These are phyloP conservation scores for Gobio occitaniae DNA, from an alignment of 2,797 vertebrate species.

Conservation along the genomic window DNA sequence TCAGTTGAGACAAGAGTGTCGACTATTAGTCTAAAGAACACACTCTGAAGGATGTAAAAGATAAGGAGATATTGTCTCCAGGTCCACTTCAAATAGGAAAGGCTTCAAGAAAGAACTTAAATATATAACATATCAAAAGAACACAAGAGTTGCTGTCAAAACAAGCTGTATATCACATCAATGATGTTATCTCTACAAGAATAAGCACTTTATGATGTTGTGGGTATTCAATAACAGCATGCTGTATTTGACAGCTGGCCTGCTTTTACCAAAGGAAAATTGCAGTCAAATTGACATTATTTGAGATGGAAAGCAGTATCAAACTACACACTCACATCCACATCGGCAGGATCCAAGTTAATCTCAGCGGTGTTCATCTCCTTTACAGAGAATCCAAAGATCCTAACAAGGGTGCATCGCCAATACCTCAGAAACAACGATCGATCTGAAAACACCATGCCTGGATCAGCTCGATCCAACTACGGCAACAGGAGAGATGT, in stretches of 20 bases:
- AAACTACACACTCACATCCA: slow-evolving; percentile 30
- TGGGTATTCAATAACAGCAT: slow-evolving; percentile 9
- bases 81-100: slow-evolving; percentile 6
- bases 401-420: slow-evolving; percentile 69
- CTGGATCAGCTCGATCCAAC: slow-evolving; percentile 61
- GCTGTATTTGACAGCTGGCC: background rate
- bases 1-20: slow-evolving; percentile 55
- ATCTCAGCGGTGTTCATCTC: slow-evolving; percentile 74
- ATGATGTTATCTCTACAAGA: background rate
- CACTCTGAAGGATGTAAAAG: slow-evolving; percentile 32
- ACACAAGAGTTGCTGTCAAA: background rate
- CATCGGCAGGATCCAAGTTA: slow-evolving; percentile 68
- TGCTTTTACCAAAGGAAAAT: slow-evolving; percentile 13
- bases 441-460: slow-evolving; percentile 71
- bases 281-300: slow-evolving; percentile 13
- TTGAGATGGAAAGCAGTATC: background rate
- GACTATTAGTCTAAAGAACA: slow-evolving; percentile 41
- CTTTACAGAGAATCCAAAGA: slow-evolving; percentile 67
- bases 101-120: slow-evolving; percentile 6
- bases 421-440: slow-evolving; percentile 77
- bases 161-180: background rate
- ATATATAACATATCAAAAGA: background rate
- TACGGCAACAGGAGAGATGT: background rate
- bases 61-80: slow-evolving; percentile 4
- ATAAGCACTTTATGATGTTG: background rate